Conservation (phyloP, 2,797 vertebrate genomes). For the Thalassophryne amazonica region DNA sequence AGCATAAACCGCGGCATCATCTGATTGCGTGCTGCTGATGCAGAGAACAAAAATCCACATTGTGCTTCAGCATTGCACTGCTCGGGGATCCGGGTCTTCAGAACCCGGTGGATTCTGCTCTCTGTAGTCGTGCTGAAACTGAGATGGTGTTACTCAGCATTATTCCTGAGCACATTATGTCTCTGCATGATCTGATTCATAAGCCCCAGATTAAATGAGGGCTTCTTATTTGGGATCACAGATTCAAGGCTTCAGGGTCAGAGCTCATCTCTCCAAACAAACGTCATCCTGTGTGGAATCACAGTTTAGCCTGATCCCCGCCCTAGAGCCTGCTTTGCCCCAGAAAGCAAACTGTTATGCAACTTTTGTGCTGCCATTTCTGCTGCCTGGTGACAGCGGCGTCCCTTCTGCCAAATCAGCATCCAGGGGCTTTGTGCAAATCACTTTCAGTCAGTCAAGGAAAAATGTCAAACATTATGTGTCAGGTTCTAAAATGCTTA, state of each 20-base stretch:
- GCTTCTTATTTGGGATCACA: conserved; percentile 49
- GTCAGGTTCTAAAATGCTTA: too few species aligned
- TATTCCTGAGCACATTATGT: conserved; percentile 28
- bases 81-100: background rate
- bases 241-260: conserved; percentile 33
- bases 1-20: too few species aligned
- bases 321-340: background rate
- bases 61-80: conserved; percentile 25
- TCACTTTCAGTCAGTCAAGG: too few species aligned
- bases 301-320: background rate
- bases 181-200: conserved; percentile 62
- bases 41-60: conserved; percentile 63
- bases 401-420: conserved; percentile 6
- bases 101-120: too few species aligned
- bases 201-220: conserved; percentile 36
- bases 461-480: too few species aligned
- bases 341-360: conserved; percentile 34
- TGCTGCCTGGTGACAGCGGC: conserved; percentile 5
- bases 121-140: background rate
- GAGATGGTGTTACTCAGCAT: conserved; percentile 20
- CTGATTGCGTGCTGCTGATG: conserved; percentile 67
- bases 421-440: too few species aligned
- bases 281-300: background rate
- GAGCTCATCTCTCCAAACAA: conserved; percentile 2
- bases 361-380: conserved; percentile 5